Evolutionary conservation across 92 coral and sea anemone genomes (phyloP), one percentile per base, ranked within the genome.

Genomic region (Paramuricea clavata): DNA sequence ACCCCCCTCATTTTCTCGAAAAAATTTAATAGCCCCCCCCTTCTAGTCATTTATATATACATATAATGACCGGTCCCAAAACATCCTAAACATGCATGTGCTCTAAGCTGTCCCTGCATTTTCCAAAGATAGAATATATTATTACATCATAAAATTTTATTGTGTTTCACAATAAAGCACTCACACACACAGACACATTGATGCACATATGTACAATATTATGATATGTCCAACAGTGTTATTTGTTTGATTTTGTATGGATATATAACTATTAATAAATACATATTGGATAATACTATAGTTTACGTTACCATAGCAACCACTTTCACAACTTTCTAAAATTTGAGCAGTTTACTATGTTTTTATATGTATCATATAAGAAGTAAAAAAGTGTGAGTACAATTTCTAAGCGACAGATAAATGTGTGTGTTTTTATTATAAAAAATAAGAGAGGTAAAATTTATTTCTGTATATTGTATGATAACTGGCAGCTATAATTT

Each of bases 301-400:
- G 56, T 74, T 42, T 28, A 74, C 25, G 47, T 76, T 33, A 76
- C 82, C 82, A 76, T 76, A 60, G 67, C 25, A 76, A 76, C 82
- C 43, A 49, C 15, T 25, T 12, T 3, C 33, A 41, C 30, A 15
- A 74, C 81, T 49, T 3, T 70, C n/a, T 16, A 30, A 22, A 0
- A 39, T 43, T 16, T 22, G 43, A 21, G 30, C 59, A 27, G 11
- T 12, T 65, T 27, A 28, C 0, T 2, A 33, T 26, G 1, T 28
- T 65, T 11, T 27, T 60, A 60, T 26, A 22, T 2, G 16, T 10
- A 47, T 47, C 12, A 12, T 47, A 15, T 10, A 9, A 12, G 16
- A 47, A 54, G 3, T 54, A 17, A 19, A 54, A 10, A 2, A 54
- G 7, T 54, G 4, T 54, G 27, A 54, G 27, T 54, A 54, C 16